Base-by-base conservation (phyloP, 1,140 invertebrate species). In the Habropoda laboriosa region DNA sequence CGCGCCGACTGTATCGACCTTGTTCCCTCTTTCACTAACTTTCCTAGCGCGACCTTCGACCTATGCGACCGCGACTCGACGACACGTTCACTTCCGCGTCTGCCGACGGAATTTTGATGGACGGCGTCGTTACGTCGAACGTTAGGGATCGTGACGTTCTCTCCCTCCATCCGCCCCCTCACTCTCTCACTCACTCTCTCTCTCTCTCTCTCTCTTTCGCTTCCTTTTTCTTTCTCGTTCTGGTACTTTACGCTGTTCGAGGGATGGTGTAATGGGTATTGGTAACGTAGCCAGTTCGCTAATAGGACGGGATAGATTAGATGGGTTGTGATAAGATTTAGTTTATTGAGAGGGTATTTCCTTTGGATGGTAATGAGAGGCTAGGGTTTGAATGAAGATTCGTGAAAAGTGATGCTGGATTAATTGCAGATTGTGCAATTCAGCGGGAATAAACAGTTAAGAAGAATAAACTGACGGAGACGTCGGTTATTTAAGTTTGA, bases 41-140 rank as follows among this genome's bases (percentile, higher is more conserved):
- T 83, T 21, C 27, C 57, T 79, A 30, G n/a, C 66, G 30, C 51
- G 76, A 83, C 70, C 66, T 85, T 76, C 35, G 77, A 83, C 71
- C 77, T 58, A 72, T 72, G 51, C 16, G 4, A 66, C 42, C 42
- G 35, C 7, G 58, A 38, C 5, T 24, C 10, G 3, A 0, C 16
- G 70, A 47, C 55, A 49, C 21, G 21, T 6, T 8, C 27, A 42
- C 45, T 45, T 58, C 55, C 40, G 27, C 21, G 24, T 40, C 35
- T 13, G 38, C 5, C 35, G 16, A 38, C n/a, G 24, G 24, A 61
- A 61, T 61, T 66, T 66, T 18, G 7, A 47, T 3, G 63, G 27
- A 47, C 63, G 8, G 21, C 8, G 27, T 12, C 27, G 40, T 64
- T 64, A 64, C 27, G 16, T 66, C 40, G 27, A 66, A 66, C 27